Evolutionary conservation across 2,113 vertebrate species (phyloP).

Genomic region (Cairina moschata): DNA sequence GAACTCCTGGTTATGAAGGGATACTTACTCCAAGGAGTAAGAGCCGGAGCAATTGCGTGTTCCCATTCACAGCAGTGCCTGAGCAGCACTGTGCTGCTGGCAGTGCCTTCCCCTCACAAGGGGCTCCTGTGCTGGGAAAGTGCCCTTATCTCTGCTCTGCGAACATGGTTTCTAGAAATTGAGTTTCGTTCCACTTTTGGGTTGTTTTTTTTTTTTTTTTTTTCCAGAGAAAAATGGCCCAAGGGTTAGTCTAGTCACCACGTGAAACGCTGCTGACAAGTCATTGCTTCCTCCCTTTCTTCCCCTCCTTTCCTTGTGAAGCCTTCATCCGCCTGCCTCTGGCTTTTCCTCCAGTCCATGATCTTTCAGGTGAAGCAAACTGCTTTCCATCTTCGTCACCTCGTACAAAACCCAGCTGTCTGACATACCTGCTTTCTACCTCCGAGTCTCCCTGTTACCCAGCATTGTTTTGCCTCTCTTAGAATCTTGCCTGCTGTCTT

Average conservation of each 20-base stretch:
- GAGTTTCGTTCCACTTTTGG: neutral
- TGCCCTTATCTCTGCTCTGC: neutral
- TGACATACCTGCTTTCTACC: neutral
- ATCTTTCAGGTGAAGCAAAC: neutral
- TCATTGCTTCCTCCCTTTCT: neutral
- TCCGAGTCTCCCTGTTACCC: neutral
- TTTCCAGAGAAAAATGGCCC: neutral
- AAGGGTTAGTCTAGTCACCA: neutral
- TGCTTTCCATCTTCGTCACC: neutral
- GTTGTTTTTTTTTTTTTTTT: neutral
- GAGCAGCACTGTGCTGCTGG: neutral
- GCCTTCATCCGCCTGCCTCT: neutral
- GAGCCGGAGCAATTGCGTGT: neutral
- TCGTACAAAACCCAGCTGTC: neutral
- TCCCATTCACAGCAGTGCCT: neutral
- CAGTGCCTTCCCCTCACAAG: neutral
- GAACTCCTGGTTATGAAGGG: neutral
- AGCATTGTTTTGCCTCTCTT: neutral
- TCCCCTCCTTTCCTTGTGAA: neutral
- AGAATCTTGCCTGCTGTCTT: neutral
- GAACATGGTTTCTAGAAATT: neutral
- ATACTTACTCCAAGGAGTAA: neutral
- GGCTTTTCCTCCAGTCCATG: neutral
- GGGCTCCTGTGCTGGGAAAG: neutral
- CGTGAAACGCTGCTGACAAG: neutral